phyloP scores from a whole-genome alignment of 2,888 invertebrate genomes.

The Scaptomyza flava region DNA sequence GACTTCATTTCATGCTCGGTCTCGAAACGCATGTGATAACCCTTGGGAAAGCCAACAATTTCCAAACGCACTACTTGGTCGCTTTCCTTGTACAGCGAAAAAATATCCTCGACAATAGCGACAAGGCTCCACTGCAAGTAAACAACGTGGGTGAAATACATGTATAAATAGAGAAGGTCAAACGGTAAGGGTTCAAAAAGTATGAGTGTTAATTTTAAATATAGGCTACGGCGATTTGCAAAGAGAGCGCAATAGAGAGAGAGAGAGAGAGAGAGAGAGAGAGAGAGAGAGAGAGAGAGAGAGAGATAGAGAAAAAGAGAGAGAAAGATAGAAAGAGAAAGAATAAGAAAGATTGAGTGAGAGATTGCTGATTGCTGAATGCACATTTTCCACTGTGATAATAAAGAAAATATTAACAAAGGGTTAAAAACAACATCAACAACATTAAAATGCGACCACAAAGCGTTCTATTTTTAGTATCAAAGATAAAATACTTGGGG shows the following conservation, averaged over 20 bases:
- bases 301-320: not conserved
- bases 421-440: not conserved
- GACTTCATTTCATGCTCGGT: conserved; percentile 86
- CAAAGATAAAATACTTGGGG: not conserved
- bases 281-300: too few relatives aligned
- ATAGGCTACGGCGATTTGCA: not conserved
- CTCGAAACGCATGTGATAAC: conserved; percentile 81
- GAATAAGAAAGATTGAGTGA: not conserved
- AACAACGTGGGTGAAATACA: not conserved
- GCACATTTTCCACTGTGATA: not conserved
- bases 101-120: conserved; percentile 93
- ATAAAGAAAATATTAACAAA: not conserved
- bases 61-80: conserved; percentile 90
- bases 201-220: not conserved
- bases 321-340: not conserved
- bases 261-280: not conserved
- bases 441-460: not conserved
- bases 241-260: not conserved
- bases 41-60: conserved; percentile 86
- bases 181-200: conserved; percentile 5
- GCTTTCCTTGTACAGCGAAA: conserved; percentile 90
- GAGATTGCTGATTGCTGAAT: not conserved
- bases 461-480: not conserved
- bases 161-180: not conserved
- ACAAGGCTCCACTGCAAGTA: conserved; percentile 88